Evolutionary conservation across 2,888 invertebrate genomes (phyloP), one percentile per base, ranked within the genome.

Genomic region (Tenthredo livida): DNA sequence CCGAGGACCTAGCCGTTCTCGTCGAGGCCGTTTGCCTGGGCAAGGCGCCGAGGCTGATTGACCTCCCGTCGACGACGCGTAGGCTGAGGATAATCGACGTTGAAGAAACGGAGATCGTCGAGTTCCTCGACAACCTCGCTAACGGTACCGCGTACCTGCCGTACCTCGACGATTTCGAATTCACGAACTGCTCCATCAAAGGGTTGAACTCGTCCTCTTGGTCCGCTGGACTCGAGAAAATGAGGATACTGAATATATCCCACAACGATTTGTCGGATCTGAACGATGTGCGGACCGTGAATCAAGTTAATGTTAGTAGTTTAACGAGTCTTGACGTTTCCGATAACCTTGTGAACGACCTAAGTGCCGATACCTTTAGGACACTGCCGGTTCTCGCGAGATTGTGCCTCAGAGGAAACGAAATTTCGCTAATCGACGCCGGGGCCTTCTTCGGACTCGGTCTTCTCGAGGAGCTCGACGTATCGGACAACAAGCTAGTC

Each of bases 341-440:
- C 25, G 91, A 92, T 85, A 96, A 96, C 91, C 92, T 93, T 89
- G 93, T 96, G 87, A 93, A 93, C 89, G 92, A 92, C 86, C 92
- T 96, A 87, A 94, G 92, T 87, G 94, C 94, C 89, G 94, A 94
- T 61, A 92, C 94, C 87, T 96, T 95, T 92, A 94, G 94, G 93
- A 95, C 94, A 89, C 95, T 95, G 89, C 90, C 91, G 78, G 94
- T 94, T 88, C 94, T 97, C 78, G 95, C 95, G 89, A 95, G 95
- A 93, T 94, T 97, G 87, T 95, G 96, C 91, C 93, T 97, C 89
- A 96, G 96, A 91, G 95, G 95, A 89, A 97, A 97, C 93, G 94
- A 94, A 84, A 95, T 97, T 86, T 91, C 94, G 84, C 93, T 91
- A 87, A 94, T 96, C 89, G 94, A 94, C 90, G 94, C 94, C 87